Evolutionary conservation across 2,888 invertebrate genomes (phyloP), one percentile per base, ranked within the genome.

Genomic region (Pterostichus madidus): DNA sequence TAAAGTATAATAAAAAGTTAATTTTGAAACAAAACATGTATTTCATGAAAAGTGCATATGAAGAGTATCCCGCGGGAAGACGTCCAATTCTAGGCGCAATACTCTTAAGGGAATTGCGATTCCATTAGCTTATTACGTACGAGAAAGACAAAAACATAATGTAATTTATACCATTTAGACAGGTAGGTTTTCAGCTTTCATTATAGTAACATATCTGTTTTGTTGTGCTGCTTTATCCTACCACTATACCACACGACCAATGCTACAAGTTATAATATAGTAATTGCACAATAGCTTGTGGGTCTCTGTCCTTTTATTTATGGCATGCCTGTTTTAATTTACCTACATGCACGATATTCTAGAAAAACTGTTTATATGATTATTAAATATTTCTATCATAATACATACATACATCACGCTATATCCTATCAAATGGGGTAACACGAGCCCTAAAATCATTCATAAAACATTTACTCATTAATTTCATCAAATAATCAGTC

Each of bases 81-180:
- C 56, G 24, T 39, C 39, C 39, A 6, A 6, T 39, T 39, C 39
- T 8, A 39, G 39, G 39, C 39, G 39, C n/a, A 39, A 53, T 15
- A 44, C 61, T 61, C 78, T 78, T 61, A 53, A 39, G 78, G 39
- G 44, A 78, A 78, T 61, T 78, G 61, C 46, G 61, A 61, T 78
- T 78, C 78, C 78, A 78, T 78, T 78, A 78, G 78, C 78, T 78
- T 78, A 78, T 78, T 78, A 78, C 78, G 59, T 11, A 35, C 17
- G 46, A 31, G 78, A 59, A 61, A 78, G 61, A 61, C 59, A 61
- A 75, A 73, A 75, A 75, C 75, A 75, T 75, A 75, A 75, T 75
- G 52, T 75, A 75, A 75, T 75, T 75, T 75, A 75, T 73, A 75
- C 52, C 75, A 75, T 52, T 75, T 52, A 13, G n/a, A 13, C 52